phyloP scores from a whole-genome alignment of 2,797 vertebrate species.

The Alcedo atthis region DNA sequence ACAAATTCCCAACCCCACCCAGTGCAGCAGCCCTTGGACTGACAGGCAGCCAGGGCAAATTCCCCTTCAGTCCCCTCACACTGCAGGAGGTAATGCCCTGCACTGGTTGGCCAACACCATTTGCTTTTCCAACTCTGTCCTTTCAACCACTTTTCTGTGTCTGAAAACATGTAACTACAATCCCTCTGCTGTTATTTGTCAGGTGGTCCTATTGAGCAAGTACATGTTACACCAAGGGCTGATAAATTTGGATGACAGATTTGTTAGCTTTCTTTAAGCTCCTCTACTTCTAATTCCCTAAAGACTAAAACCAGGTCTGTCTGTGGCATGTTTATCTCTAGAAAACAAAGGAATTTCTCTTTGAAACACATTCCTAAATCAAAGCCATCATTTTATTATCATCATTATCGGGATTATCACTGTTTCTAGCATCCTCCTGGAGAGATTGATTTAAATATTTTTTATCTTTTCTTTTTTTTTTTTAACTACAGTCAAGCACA shows the following conservation, averaged over 20 bases:
- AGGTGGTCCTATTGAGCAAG: not conserved
- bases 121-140: not conserved
- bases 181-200: not conserved
- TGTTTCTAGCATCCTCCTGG: not conserved
- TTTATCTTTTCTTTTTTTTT: not conserved
- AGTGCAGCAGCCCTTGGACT: not conserved
- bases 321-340: not conserved
- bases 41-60: not conserved
- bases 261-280: not conserved
- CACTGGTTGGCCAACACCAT: rapidly evolving
- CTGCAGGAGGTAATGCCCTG: not conserved
- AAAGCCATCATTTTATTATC: not conserved
- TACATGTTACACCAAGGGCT: not conserved
- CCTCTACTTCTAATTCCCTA: not conserved
- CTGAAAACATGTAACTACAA: not conserved
- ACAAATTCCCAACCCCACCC: not conserved
- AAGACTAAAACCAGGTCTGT: not conserved
- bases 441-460: not conserved
- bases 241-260: not conserved
- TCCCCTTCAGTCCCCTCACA: not conserved
- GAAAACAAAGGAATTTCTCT: not conserved
- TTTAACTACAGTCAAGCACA: not conserved
- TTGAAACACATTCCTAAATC: not conserved
- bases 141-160: not conserved
- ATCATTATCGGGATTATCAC: not conserved